These are phyloP conservation scores for Drosophila rubida DNA, from an alignment of 2,888 invertebrate species.

Conservation along the genomic window DNA sequence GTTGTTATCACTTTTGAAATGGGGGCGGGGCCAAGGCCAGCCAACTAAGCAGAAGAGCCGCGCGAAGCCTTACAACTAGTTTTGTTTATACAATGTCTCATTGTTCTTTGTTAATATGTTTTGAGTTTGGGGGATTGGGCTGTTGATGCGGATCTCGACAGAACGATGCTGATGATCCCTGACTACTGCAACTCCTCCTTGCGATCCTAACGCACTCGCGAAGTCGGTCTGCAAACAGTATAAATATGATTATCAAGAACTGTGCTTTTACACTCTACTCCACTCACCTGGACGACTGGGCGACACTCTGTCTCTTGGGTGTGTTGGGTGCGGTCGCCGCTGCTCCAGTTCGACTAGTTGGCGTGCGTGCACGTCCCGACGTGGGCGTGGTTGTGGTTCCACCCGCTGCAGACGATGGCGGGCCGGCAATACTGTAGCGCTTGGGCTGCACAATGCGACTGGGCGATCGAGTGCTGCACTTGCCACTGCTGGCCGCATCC, in stretches of 20 bases:
- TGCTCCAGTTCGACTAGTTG: conserved; percentile 70
- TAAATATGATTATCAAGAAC: neutral
- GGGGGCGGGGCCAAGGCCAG: conserved; percentile 54
- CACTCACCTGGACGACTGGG: conserved; percentile 83
- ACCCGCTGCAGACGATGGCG: conserved; percentile 33
- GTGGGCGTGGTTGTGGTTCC: conserved; percentile 51
- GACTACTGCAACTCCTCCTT: conserved; percentile 34
- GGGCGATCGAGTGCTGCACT: conserved; percentile 81
- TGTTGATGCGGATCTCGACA: conserved; percentile 23
- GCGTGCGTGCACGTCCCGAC: conserved; percentile 78
- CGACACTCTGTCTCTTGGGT: conserved; percentile 81
- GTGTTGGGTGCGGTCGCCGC: conserved; percentile 82
- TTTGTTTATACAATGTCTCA: conserved; percentile 74
- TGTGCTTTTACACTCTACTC: neutral
- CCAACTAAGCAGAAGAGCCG: conserved; percentile 68
- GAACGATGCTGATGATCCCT: conserved; percentile 18
- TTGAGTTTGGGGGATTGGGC: conserved; percentile 48
- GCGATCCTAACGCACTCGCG: conserved; percentile 79
- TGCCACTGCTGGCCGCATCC: conserved; percentile 66
- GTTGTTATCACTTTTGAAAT: conserved; percentile 44
- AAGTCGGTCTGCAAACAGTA: conserved; percentile 77
- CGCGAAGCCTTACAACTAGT: conserved; percentile 75
- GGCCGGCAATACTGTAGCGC: conserved; percentile 80
- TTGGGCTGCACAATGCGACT: conserved; percentile 85
- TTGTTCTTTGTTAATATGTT: conserved; percentile 63